These are phyloP conservation scores for Acromyrmex heyeri DNA, from an alignment of 1,140 invertebrate genomes.

Conservation along the genomic window DNA sequence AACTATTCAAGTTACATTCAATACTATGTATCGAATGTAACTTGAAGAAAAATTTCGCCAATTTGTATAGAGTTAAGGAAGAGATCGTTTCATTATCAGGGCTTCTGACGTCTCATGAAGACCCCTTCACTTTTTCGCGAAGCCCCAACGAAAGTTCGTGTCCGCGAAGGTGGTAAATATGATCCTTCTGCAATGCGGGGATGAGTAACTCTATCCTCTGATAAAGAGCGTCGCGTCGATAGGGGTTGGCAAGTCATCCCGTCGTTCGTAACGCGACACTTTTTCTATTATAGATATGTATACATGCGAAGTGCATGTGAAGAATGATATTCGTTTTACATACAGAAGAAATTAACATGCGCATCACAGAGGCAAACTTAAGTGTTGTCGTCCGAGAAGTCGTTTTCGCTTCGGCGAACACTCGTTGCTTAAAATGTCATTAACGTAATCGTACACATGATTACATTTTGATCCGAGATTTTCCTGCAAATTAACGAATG, in stretches of 20 bases:
- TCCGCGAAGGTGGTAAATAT: not conserved
- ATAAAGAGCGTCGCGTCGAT: conserved; percentile 9
- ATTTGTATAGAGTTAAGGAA: not conserved
- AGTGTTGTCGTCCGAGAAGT: conserved; percentile 28
- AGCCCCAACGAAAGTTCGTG: conserved; percentile 60
- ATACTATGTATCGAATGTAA: too few species aligned
- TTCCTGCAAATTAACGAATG: not conserved
- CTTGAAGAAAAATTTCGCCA: not conserved
- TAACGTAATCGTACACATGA: not conserved
- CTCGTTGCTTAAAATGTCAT: not conserved
- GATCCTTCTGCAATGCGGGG: conserved; percentile 57
- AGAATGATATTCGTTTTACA: conserved; percentile 63
- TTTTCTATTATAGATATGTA: conserved; percentile 53
- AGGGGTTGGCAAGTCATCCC: conserved; percentile 10
- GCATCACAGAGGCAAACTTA: conserved; percentile 7
- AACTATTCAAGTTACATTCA: not conserved
- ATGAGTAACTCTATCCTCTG: conserved; percentile 60
- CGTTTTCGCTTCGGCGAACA: conserved; percentile 7
- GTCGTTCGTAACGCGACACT: conserved; percentile 62
- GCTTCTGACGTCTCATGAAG: conserved; percentile 64
- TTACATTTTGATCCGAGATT: not conserved
- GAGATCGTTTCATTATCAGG: not conserved
- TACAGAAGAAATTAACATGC: conserved; percentile 15
- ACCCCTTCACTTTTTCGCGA: conserved; percentile 57
- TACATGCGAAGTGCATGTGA: not conserved